phyloP scores from a whole-genome alignment of 2,888 invertebrate genomes.

The Trypoxylon attenuatum region DNA sequence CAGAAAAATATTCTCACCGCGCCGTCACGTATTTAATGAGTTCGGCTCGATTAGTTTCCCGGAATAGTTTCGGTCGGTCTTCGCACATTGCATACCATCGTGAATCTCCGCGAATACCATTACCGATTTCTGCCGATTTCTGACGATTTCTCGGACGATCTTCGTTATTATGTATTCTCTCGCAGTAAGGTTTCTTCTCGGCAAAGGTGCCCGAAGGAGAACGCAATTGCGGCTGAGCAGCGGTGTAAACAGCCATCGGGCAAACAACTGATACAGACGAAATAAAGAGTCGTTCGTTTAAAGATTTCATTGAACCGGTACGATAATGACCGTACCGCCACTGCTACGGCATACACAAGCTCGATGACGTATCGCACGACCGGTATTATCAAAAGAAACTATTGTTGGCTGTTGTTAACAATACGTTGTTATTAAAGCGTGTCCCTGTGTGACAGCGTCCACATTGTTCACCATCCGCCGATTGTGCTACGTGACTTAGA shows the following conservation, averaged over 20 bases:
- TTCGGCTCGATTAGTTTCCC: constrained; percentile 5
- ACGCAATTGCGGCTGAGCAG: constrained; percentile 13
- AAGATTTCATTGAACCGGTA: constrained; percentile 67
- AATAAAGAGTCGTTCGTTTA: constrained; percentile 63
- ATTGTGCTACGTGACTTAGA: constrained; percentile 21
- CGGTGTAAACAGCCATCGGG: constrained; percentile 65
- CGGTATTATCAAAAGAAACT: constrained; percentile 66
- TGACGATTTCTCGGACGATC: too few relatives aligned
- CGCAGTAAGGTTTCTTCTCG: too few relatives aligned
- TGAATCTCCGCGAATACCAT: too few relatives aligned
- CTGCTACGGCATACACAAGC: constrained; percentile 37
- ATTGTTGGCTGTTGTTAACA: constrained; percentile 65
- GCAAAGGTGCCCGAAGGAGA: too few relatives aligned
- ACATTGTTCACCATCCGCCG: constrained; percentile 29
- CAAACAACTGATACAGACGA: constrained; percentile 67
- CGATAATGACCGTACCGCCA: constrained; percentile 61
- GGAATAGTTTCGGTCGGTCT: too few relatives aligned
- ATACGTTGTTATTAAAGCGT: constrained; percentile 61
- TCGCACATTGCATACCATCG: too few relatives aligned
- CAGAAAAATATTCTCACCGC: constrained; percentile 19
- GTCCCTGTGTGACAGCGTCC: constrained; percentile 32
- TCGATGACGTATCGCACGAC: constrained; percentile 33
- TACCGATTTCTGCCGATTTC: too few relatives aligned
- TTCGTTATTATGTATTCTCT: too few relatives aligned
- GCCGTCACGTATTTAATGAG: constrained; percentile 27